phyloP scores from a whole-genome alignment of 2,113 vertebrate genomes.

The Empidonax traillii region DNA sequence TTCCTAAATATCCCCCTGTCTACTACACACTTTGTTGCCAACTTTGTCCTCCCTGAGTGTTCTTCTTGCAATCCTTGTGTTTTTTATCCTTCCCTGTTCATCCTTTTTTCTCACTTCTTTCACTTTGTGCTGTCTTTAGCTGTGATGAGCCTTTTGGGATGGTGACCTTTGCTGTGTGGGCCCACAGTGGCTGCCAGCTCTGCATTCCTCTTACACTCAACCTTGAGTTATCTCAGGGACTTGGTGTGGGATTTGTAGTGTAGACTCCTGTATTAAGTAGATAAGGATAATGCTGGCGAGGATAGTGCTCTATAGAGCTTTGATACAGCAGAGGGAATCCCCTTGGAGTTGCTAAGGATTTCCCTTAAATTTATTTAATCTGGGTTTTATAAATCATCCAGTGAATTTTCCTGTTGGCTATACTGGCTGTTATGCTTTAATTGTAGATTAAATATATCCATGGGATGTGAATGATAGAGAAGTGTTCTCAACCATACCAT shows the following conservation, averaged over 20 bases:
- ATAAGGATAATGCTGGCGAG: not conserved
- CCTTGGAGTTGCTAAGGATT: not conserved
- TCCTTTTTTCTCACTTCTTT: not conserved
- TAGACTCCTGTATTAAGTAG: not conserved
- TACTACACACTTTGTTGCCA: not conserved
- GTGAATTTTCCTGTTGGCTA: not conserved
- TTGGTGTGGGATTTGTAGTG: not conserved
- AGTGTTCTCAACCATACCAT: not conserved
- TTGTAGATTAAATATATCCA: not conserved
- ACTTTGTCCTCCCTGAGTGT: not conserved
- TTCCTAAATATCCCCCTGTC: fast-evolving
- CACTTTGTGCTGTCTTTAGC: not conserved
- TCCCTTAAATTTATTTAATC: not conserved
- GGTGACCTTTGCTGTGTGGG: not conserved
- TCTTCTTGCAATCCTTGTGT: not conserved
- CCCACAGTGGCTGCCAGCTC: not conserved
- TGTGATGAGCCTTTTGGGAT: not conserved
- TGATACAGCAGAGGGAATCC: not conserved
- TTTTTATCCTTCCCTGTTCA: not conserved
- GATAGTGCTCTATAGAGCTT: not conserved
- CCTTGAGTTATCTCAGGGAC: not conserved
- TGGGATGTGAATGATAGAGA: not conserved
- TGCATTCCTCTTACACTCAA: not conserved
- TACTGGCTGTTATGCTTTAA: not conserved
- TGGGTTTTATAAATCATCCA: not conserved